These are phyloP conservation scores for Strigops habroptila DNA, from an alignment of 2,113 vertebrate species.

Conservation along the genomic window DNA sequence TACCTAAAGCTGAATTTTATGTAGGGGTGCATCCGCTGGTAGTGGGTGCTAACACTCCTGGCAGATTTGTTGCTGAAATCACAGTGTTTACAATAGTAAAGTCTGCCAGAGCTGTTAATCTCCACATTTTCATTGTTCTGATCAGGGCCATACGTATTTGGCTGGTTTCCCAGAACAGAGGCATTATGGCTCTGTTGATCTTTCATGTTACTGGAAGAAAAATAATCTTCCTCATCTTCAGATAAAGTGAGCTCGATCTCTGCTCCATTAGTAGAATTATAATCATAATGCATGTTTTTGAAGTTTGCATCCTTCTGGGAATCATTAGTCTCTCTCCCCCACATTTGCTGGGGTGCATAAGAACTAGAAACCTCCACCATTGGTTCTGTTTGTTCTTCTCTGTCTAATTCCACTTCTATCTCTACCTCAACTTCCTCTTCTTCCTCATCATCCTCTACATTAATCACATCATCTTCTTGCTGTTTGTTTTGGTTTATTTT, in stretches of 20 bases:
- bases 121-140: slow-evolving; percentile 77
- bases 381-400: slow-evolving; percentile 75
- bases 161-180: slow-evolving; percentile 58
- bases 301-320: slow-evolving; percentile 75
- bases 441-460: slow-evolving; percentile 88
- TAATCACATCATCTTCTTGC: slow-evolving; percentile 82
- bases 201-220: slow-evolving; percentile 73
- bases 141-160: slow-evolving; percentile 64
- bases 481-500: slow-evolving; percentile 92
- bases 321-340: slow-evolving; percentile 70
- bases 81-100: slow-evolving; percentile 96
- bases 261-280: slow-evolving; percentile 79
- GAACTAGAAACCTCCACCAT: slow-evolving; percentile 69
- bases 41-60: slow-evolving; percentile 94
- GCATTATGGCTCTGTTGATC: slow-evolving; percentile 68
- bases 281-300: slow-evolving; percentile 80
- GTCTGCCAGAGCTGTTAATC: slow-evolving; percentile 79
- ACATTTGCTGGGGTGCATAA: slow-evolving; percentile 79
- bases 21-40: slow-evolving; percentile 95
- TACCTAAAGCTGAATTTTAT: slow-evolving; percentile 97
- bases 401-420: slow-evolving; percentile 77
- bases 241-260: slow-evolving; percentile 85
- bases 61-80: slow-evolving; percentile 95
- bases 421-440: slow-evolving; percentile 81
- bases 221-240: slow-evolving; percentile 89